Conservation (phyloP, 2,113 vertebrate genomes). For the Neomonachus schauinslandi region DNA sequence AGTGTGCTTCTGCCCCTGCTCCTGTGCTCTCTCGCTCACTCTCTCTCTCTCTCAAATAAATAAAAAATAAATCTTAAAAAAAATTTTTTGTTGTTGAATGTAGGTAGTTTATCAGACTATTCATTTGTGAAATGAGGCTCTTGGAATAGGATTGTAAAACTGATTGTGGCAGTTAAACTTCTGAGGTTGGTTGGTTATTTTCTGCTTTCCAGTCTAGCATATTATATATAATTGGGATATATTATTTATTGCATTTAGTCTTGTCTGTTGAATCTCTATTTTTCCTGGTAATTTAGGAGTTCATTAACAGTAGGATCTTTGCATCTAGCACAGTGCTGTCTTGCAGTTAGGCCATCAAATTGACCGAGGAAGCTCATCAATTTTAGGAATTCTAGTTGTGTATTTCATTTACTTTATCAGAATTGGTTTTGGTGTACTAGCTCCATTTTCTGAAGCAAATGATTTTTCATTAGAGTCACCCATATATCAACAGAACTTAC, state of each 20-base stretch:
- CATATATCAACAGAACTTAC: neutral
- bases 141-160: neutral
- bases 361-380: conserved; percentile 16
- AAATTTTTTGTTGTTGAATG: neutral
- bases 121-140: conserved; percentile 17
- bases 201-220: neutral
- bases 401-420: neutral
- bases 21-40: neutral
- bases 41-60: neutral
- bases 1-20: neutral
- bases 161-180: neutral
- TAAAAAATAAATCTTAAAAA: neutral
- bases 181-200: neutral
- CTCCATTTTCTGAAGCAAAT: conserved; percentile 36
- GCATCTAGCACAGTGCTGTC: neutral
- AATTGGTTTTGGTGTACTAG: neutral
- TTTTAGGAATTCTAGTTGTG: neutral
- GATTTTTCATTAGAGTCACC: conserved; percentile 1
- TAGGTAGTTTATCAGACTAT: neutral
- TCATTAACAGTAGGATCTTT: neutral
- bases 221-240: neutral
- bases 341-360: conserved; percentile 3
- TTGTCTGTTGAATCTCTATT: neutral
- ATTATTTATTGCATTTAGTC: neutral
- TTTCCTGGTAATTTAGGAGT: neutral